These are phyloP conservation scores for Allochrocebus solatus DNA, from an alignment of 2,797 vertebrate species.

Conservation along the genomic window DNA sequence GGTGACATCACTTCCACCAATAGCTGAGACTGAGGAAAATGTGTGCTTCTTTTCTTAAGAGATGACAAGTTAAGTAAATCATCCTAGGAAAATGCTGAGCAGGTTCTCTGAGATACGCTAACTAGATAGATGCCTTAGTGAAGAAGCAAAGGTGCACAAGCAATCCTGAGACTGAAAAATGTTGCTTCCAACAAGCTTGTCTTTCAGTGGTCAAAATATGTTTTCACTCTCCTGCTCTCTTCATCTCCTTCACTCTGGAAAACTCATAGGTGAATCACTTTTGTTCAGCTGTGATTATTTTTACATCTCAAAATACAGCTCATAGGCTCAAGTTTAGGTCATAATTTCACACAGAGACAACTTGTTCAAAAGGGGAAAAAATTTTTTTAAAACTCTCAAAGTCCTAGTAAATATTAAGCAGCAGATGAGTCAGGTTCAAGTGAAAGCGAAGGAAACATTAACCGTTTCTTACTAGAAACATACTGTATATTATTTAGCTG, in stretches of 20 bases:
- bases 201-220: not conserved
- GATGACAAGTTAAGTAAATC: not conserved
- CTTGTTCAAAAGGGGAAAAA: slow-evolving; percentile 55
- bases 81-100: not conserved
- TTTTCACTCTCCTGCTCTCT: slow-evolving; percentile 31
- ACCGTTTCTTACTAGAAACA: slow-evolving; percentile 36
- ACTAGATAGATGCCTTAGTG: not conserved
- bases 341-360: slow-evolving; percentile 69
- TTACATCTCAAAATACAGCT: slow-evolving; percentile 57
- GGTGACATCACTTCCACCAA: not conserved
- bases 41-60: not conserved
- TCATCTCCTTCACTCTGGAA: slow-evolving; percentile 29
- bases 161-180: not conserved
- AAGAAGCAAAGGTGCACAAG: not conserved
- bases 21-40: not conserved
- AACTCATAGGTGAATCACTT: slow-evolving; percentile 57
- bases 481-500: not conserved
- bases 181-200: not conserved
- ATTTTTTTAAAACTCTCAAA: not conserved
- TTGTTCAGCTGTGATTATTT: slow-evolving; percentile 70
- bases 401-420: slow-evolving; percentile 50
- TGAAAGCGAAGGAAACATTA: slow-evolving; percentile 11
- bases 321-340: slow-evolving; percentile 59
- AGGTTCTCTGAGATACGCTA: not conserved
- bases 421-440: slow-evolving; percentile 55